These are phyloP conservation scores for Jacana jacana DNA, from an alignment of 2,113 vertebrate species.

Conservation along the genomic window DNA sequence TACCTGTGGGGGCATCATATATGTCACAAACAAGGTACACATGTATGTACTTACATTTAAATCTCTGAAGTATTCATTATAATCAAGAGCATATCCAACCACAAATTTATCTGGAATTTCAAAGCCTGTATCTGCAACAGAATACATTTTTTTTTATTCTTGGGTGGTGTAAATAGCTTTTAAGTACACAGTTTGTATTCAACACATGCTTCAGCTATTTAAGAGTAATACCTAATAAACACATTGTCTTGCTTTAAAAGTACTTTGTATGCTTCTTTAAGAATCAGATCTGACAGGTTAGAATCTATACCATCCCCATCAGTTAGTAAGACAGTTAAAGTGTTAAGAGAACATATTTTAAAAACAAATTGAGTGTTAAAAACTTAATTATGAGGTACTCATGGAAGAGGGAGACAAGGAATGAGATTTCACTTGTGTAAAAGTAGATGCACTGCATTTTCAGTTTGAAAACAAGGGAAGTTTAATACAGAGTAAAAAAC, in stretches of 20 bases:
- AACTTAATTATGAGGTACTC: background rate
- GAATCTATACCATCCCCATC: background rate
- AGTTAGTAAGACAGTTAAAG: background rate
- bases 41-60: slow-evolving; percentile 76
- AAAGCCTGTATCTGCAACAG: slow-evolving; percentile 80
- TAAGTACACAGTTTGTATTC: background rate
- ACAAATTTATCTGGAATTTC: slow-evolving; percentile 85
- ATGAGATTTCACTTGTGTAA: background rate
- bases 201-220: background rate
- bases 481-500: background rate
- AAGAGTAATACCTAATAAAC: background rate
- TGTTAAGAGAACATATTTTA: background rate
- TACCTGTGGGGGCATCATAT: background rate
- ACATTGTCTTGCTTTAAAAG: background rate
- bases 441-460: background rate
- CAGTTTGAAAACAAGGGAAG: background rate
- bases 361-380: background rate
- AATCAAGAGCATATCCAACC: slow-evolving; percentile 86
- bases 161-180: background rate
- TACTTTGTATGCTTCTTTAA: background rate
- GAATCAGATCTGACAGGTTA: background rate
- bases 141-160: background rate
- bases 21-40: background rate
- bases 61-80: slow-evolving; percentile 88
- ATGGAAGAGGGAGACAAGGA: background rate